phyloP scores from a whole-genome alignment of 1,140 invertebrate genomes.

The Caenorhabditis briggsae region DNA sequence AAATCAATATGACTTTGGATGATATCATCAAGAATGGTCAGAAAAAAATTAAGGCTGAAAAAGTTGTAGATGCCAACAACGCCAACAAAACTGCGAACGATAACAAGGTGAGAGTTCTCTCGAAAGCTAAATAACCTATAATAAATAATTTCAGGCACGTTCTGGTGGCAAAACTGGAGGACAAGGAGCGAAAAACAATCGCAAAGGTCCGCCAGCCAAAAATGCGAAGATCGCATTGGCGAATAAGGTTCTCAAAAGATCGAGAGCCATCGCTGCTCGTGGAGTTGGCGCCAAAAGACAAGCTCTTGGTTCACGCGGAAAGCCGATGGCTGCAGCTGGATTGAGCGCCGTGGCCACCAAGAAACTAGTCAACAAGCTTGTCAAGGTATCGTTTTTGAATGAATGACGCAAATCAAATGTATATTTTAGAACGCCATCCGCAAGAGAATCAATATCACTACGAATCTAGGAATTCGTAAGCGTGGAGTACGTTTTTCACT shows the following conservation, averaged over 20 bases:
- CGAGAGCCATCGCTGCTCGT: constrained; percentile 34
- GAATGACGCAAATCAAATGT: background rate
- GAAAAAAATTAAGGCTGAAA: constrained; percentile 18
- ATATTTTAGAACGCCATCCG: constrained; percentile 28
- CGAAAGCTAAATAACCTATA: background rate
- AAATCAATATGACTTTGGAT: constrained; percentile 22
- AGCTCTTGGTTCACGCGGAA: background rate
- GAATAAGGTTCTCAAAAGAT: constrained; percentile 16
- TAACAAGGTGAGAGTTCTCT: background rate
- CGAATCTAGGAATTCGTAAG: constrained; percentile 4
- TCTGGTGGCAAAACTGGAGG: background rate
- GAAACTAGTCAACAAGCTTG: constrained; percentile 16
- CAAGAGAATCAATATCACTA: constrained; percentile 42
- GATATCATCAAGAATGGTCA: constrained; percentile 12
- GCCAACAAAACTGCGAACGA: constrained; percentile 4
- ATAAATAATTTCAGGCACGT: background rate
- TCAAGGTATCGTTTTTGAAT: background rate
- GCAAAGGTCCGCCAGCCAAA: constrained; percentile 5
- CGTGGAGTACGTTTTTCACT: constrained; percentile 44
- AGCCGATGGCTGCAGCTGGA: background rate
- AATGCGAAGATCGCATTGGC: constrained; percentile 5
- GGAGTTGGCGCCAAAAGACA: background rate
- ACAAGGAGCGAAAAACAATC: background rate
- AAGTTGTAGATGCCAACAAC: background rate
- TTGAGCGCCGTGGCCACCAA: constrained; percentile 30